Evolutionary conservation across 2,113 vertebrate genomes (phyloP).

Genomic region (Petrocephalus microphthalmus): DNA sequence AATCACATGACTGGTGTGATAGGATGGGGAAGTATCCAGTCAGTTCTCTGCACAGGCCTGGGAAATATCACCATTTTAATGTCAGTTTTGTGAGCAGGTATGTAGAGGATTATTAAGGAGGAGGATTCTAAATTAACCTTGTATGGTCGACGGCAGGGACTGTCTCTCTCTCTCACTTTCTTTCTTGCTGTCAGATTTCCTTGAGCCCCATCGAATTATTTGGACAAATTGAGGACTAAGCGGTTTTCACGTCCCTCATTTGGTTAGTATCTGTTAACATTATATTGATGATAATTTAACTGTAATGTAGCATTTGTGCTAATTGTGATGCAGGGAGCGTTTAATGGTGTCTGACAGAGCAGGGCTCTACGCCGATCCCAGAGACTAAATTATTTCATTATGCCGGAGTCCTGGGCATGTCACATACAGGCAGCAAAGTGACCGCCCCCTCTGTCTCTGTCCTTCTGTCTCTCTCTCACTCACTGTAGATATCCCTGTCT

Average conservation of each 20-base stretch:
- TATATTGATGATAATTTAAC: conserved; percentile 5
- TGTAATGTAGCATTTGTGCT: conserved; percentile 13
- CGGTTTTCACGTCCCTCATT: conserved; percentile 3
- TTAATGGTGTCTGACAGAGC: not conserved
- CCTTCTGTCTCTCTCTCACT: not conserved
- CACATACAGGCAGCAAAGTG: not conserved
- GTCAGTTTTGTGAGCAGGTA: not conserved
- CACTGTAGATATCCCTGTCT: not conserved
- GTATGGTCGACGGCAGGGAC: not conserved
- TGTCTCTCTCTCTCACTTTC: not conserved
- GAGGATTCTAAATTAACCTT: not conserved
- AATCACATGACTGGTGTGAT: not conserved
- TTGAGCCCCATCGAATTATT: conserved; percentile 6
- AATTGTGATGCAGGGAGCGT: conserved; percentile 8
- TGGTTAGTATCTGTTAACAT: conserved; percentile 17
- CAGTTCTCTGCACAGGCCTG: not conserved
- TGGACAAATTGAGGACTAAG: conserved; percentile 9
- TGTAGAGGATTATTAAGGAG: not conserved
- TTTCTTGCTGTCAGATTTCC: not conserved
- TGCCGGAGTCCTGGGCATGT: not conserved
- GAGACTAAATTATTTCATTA: conserved; percentile 8
- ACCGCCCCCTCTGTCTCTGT: not conserved
- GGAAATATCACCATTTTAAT: not conserved
- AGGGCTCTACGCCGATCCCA: not conserved
- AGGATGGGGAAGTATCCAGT: not conserved